Evolutionary conservation across 2,113 vertebrate species (phyloP).

Genomic region (Equus przewalskii): DNA sequence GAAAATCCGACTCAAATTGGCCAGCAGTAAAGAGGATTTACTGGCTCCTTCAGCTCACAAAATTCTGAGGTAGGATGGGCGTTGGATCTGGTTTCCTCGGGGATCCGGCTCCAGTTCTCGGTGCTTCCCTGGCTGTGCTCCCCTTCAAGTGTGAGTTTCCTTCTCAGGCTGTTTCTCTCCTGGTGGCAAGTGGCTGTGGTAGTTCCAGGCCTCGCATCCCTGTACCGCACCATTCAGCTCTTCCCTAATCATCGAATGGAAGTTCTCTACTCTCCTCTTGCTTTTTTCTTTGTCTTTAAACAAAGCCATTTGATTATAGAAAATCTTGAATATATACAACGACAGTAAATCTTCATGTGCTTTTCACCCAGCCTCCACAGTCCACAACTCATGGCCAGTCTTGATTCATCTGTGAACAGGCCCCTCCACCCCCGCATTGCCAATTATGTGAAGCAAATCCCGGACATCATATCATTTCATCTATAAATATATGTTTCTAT

Average conservation of each 20-base stretch:
- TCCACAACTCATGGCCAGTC: not conserved
- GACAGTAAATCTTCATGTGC: not conserved
- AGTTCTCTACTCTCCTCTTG: not conserved
- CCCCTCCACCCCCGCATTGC: not conserved
- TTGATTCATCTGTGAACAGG: not conserved
- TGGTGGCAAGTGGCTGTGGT: not conserved
- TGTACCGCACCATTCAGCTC: not conserved
- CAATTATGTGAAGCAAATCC: not conserved
- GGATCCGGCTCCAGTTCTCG: not conserved
- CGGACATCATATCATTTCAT: not conserved
- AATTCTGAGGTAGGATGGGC: not conserved
- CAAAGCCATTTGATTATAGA: not conserved
- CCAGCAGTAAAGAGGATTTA: not conserved
- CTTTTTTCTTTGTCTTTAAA: slow-evolving; percentile 43
- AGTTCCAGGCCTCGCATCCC: not conserved
- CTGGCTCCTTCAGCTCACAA: not conserved
- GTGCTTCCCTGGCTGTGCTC: not conserved
- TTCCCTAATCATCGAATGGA: not conserved
- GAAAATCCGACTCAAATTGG: not conserved
- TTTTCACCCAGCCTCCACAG: not conserved
- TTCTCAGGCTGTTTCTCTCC: not conserved
- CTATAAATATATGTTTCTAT: not conserved
- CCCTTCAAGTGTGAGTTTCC: not conserved
- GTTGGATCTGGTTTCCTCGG: not conserved
- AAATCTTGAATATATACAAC: not conserved